Evolutionary conservation across 1,140 invertebrate genomes (phyloP).

Genomic region (Drepana arcuata): DNA sequence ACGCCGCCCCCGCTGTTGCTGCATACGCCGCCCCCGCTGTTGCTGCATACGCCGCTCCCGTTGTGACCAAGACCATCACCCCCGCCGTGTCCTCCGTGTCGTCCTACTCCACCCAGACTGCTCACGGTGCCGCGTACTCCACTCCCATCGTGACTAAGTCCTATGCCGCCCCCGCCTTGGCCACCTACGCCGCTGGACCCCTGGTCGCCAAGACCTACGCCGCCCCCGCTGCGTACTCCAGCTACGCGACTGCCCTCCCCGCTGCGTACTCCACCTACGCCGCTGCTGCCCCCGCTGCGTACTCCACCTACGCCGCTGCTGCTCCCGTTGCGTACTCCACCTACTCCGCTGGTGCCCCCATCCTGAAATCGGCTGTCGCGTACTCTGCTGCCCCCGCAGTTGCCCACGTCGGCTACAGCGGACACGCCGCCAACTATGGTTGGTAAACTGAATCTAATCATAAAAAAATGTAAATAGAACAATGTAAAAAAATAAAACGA

Average conservation of each 20-base stretch:
- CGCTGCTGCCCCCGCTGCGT: not conserved
- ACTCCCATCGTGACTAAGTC: slow-evolving; percentile 11
- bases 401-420: slow-evolving; percentile 16
- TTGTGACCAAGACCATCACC: slow-evolving; percentile 23
- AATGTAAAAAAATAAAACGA: slow-evolving; percentile 17
- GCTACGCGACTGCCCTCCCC: slow-evolving; percentile 19
- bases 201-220: slow-evolving; percentile 20
- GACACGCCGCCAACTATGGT: slow-evolving; percentile 22
- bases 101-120: slow-evolving; percentile 32
- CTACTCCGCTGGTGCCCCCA: slow-evolving; percentile 27
- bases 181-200: slow-evolving; percentile 19
- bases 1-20: slow-evolving; percentile 15
- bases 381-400: slow-evolving; percentile 27
- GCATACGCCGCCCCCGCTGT: slow-evolving; percentile 13
- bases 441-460: slow-evolving; percentile 24
- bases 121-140: slow-evolving; percentile 23
- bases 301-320: slow-evolving; percentile 7
- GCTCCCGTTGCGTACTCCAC: slow-evolving; percentile 14
- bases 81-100: slow-evolving; percentile 38
- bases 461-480: slow-evolving; percentile 15
- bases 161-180: slow-evolving; percentile 20
- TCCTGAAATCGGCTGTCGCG: slow-evolving; percentile 17
- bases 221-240: slow-evolving; percentile 13
- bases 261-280: slow-evolving; percentile 13
- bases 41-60: slow-evolving; percentile 21